A percentile compares a stretch with the other conserved stretches of the same genome.
Evolutionary conservation across 2,797 vertebrate genomes (phyloP).

Genomic region (Acanthornis magna): DNA sequence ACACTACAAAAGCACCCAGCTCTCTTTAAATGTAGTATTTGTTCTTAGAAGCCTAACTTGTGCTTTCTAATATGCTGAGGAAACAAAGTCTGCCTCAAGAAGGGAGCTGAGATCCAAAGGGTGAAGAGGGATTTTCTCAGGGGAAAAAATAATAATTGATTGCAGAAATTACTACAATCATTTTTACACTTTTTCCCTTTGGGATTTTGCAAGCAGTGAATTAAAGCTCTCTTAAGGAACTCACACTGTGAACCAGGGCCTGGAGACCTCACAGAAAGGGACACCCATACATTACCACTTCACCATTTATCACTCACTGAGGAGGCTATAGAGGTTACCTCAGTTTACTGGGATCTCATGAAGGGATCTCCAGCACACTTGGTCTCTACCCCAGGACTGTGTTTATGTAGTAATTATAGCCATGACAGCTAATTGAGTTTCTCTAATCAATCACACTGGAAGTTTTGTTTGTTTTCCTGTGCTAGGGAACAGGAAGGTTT

Average conservation of each 20-base stretch:
- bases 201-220: not conserved
- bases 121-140: not conserved
- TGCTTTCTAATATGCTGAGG: not conserved
- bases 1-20: not conserved
- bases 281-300: not conserved
- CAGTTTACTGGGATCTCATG: constrained; percentile 25
- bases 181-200: not conserved
- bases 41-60: not conserved
- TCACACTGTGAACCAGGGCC: not conserved
- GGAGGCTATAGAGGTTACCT: not conserved
- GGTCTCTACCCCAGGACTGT: constrained; percentile 31
- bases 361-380: constrained; percentile 30
- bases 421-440: constrained; percentile 64
- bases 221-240: not conserved
- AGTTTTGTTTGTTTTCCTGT: constrained; percentile 64
- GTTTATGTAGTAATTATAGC: constrained; percentile 70
- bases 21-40: not conserved
- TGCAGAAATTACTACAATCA: not conserved
- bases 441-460: constrained; percentile 67
- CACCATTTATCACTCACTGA: constrained; percentile 37
- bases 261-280: constrained; percentile 59
- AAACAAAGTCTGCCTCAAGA: not conserved
- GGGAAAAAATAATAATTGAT: not conserved
- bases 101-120: not conserved
- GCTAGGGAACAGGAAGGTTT: constrained; percentile 55